Percentiles rank a stretch among this genome's conserved stretches.
Evolutionary conservation across 2,888 invertebrate species (phyloP).

Genomic region (Cheilosia scutellata): DNA sequence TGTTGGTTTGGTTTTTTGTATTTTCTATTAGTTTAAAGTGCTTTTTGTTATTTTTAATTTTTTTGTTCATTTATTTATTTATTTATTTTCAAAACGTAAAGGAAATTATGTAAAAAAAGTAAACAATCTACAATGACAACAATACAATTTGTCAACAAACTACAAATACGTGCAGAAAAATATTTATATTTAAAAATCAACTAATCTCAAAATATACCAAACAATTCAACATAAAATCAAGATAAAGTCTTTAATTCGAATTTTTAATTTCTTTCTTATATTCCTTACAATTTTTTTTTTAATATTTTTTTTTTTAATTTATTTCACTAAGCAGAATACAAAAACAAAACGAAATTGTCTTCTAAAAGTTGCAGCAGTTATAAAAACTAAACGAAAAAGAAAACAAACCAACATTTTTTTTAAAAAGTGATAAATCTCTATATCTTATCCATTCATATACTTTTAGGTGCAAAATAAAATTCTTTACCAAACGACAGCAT

Average conservation of each 20-base stretch:
- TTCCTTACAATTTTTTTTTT: conserved; percentile 9
- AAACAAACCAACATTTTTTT: conserved; percentile 55
- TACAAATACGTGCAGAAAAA: conserved; percentile 70
- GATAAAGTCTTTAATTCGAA: conserved; percentile 46
- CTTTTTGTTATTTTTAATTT: conserved; percentile 37
- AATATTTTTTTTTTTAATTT: conserved; percentile 30
- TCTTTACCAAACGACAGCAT: conserved; percentile 66
- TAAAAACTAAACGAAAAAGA: conserved; percentile 24
- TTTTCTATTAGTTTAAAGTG: conserved; percentile 11
- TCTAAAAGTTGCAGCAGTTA: conserved; percentile 69
- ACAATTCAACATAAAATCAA: conserved; percentile 72
- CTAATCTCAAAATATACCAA: conserved; percentile 52
- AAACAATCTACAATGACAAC: conserved; percentile 64
- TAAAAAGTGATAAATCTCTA: conserved; percentile 62
- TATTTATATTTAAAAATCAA: conserved; percentile 23
- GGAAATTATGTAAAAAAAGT: conserved; percentile 51
- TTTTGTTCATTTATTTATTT: conserved; percentile 5
- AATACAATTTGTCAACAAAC: conserved; percentile 69
- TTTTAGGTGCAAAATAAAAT: conserved; percentile 67
- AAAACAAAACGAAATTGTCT: conserved; percentile 64
- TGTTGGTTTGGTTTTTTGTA: conserved; percentile 32
- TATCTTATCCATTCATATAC: conserved; percentile 72
- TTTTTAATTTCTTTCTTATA: conserved; percentile 37
- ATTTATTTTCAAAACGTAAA: conserved; percentile 16
- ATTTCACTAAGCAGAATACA: conserved; percentile 64